Conservation (phyloP, 2,888 invertebrate species). For the Pycnomerus fuliginosus region DNA sequence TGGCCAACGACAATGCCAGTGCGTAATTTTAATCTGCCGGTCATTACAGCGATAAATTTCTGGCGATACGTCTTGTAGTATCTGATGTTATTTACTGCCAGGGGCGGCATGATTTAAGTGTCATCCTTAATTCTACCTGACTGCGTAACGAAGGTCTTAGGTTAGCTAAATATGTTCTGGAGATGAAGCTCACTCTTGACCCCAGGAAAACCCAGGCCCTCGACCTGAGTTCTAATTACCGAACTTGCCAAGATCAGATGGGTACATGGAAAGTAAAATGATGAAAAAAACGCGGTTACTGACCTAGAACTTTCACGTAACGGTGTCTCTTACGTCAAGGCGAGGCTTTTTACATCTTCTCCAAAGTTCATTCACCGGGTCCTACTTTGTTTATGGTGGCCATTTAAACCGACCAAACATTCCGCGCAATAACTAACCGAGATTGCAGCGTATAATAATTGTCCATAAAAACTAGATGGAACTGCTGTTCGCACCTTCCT, state of each 20-base stretch:
- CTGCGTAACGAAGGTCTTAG: conserved; percentile 9
- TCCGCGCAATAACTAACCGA: conserved; percentile 3
- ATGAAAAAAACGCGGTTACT: conserved; percentile 14
- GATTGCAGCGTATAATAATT: neutral
- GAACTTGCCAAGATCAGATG: neutral
- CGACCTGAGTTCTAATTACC: neutral
- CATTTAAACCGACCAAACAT: conserved; percentile 14
- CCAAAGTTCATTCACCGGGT: conserved; percentile 17
- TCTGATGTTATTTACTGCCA: neutral
- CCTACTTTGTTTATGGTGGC: conserved; percentile 17
- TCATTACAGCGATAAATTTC: conserved; percentile 3
- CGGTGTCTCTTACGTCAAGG: conserved; percentile 14
- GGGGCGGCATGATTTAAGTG: conserved; percentile 2
- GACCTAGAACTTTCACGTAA: conserved; percentile 21
- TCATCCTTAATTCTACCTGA: conserved; percentile 11
- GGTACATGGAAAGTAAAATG: conserved; percentile 12
- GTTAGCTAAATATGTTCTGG: conserved; percentile 2
- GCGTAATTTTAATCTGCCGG: conserved; percentile 7
- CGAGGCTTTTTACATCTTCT: conserved; percentile 5
- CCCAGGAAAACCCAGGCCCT: neutral
- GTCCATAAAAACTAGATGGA: conserved; percentile 1
- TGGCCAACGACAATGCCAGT: conserved; percentile 9
- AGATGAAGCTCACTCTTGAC: too few species aligned
- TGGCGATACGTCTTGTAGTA: conserved; percentile 1
- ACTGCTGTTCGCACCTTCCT: too few species aligned